Conservation (phyloP, 2,888 invertebrate genomes). For the Temnothorax ravouxi region DNA sequence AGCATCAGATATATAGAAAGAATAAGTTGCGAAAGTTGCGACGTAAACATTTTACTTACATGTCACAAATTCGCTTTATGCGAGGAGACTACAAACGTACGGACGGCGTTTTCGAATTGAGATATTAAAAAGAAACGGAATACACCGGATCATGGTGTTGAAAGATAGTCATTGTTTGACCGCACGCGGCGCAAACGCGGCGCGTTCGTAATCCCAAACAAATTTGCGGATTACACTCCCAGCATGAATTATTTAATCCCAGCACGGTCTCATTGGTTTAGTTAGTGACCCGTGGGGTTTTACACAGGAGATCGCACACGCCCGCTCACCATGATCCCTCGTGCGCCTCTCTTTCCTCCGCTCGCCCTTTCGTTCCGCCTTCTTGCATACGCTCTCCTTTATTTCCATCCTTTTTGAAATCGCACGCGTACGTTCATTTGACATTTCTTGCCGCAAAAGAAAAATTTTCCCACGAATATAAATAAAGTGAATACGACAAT, state of each 20-base stretch:
- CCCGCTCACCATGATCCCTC: conserved; percentile 73
- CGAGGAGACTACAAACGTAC: not conserved
- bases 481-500: not conserved
- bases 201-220: conserved; percentile 83
- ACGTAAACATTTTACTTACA: not conserved
- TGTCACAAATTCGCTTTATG: not conserved
- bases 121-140: conserved; percentile 73
- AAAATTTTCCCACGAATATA: not conserved
- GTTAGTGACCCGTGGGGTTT: conserved; percentile 80
- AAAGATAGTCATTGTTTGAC: conserved; percentile 82
- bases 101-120: conserved; percentile 63
- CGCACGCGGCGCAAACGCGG: conserved; percentile 80
- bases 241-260: conserved; percentile 85
- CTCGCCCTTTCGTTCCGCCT: conserved; percentile 39
- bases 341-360: conserved; percentile 57
- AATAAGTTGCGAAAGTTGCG: not conserved
- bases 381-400: conserved; percentile 21
- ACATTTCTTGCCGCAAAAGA: not conserved
- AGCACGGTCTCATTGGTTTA: conserved; percentile 81
- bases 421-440: not conserved
- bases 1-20: not conserved
- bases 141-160: conserved; percentile 61
- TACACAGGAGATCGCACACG: conserved; percentile 77
- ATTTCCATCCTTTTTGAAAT: conserved; percentile 11
- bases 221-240: conserved; percentile 85